These are phyloP conservation scores for Acanthosepion lycidas DNA, from an alignment of 2,888 invertebrate genomes.

Conservation along the genomic window DNA sequence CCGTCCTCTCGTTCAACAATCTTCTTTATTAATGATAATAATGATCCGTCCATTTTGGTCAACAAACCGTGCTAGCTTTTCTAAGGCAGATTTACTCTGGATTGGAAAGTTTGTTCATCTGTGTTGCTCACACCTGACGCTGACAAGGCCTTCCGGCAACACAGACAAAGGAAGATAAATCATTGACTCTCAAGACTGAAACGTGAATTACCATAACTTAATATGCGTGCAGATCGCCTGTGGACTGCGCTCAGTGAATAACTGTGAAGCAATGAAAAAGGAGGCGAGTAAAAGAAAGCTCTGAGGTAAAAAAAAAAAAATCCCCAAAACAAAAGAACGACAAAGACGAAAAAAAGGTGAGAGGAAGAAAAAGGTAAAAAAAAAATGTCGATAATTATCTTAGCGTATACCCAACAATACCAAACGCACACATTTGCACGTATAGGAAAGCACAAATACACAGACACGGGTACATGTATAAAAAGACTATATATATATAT, in stretches of 20 bases:
- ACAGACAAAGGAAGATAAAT: conserved; percentile 33
- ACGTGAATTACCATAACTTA: conserved; percentile 11
- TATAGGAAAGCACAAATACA: no score
- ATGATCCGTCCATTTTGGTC: not conserved
- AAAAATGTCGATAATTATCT: no score
- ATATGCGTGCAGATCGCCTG: not conserved
- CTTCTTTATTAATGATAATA: not conserved
- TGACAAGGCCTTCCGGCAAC: not conserved
- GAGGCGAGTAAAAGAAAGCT: no score
- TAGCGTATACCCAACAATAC: no score
- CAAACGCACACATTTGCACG: no score
- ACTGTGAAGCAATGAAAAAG: not conserved
- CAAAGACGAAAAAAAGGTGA: no score
- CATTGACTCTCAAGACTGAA: not conserved
- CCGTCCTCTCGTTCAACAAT: not conserved
- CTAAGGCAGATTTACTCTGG: not conserved
- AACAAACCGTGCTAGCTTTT: not conserved
- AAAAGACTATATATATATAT: no score
- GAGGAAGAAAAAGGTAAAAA: no score
- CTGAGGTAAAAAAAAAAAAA: no score
- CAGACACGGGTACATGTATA: no score
- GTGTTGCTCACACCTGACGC: conserved; percentile 33
- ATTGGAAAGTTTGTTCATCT: not conserved
- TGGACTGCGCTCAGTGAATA: not conserved
- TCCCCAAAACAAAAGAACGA: no score